Evolutionary conservation across 2,797 vertebrate species (phyloP), one percentile per base, ranked within the genome.

Genomic region (Pteropus rufus): DNA sequence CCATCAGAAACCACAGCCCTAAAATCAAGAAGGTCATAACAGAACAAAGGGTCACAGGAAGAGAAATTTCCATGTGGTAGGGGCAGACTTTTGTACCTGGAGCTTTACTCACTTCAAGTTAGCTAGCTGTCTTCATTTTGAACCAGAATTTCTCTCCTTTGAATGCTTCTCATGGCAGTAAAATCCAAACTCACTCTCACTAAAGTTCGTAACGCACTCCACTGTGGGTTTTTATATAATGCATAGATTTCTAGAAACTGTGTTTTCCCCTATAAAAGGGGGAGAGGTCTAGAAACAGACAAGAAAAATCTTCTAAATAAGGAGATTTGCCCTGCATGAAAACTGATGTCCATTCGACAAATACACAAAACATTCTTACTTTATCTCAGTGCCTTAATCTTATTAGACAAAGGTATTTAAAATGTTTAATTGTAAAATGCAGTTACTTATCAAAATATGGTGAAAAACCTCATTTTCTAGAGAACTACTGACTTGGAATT

Each of bases 1-100:
- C 39, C n/a, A 91, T 89, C 39, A 91, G 73, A 97, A 94, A 94
- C 44, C 82, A 82, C 26, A 73, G 60, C 23, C 82, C 92, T 89
- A 73, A 94, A 97, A 81, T 69, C 79, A 93, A 84, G 73, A 80
- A 62, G 56, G 34, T 69, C 58, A 94, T 69, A 93, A 60, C 36
- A 77, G 79, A 96, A 86, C 52, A 86, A 90, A 95, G 46, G 49
- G 69, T 76, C 90, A 86, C 23, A n/a, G 34, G 54, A 89, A 90
- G 70, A 95, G 18, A 91, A 77, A 96, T 96, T 85, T 92, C 90
- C 41, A 41, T 34, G 75, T 26, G 10, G 54, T 44, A 67, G n/a
- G 24, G 26, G 26, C 44, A 64, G 21, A 21, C 44, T 73, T 73
- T 92, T 77, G 76, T 81, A 91, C 67, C 41, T 41, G 34, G 65